Conservation (phyloP, 2,888 invertebrate genomes). For the Parapristionchus giblindavisi region DNA sequence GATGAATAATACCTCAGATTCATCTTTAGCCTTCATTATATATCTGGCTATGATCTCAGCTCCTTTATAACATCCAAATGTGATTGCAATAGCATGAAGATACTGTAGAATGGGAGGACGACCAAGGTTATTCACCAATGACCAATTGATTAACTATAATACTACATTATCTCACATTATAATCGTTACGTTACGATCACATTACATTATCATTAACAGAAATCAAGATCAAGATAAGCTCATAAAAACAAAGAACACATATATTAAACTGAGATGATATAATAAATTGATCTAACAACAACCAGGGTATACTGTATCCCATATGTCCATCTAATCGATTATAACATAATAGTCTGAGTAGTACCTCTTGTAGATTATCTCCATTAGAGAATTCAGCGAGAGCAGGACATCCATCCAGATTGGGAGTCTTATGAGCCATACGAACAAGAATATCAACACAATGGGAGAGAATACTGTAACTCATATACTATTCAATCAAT, state of each 20-base stretch:
- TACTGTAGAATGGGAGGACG: constrained; percentile 39
- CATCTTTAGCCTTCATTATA: constrained; percentile 33
- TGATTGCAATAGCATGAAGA: constrained; percentile 51
- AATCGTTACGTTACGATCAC: too few relatives aligned
- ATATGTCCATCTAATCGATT: neutral
- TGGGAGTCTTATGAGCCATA: neutral
- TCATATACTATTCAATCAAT: neutral
- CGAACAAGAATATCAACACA: constrained; percentile 18
- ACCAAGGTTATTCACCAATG: constrained; percentile 3
- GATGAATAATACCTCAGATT: constrained; percentile 8
- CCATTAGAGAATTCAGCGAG: constrained; percentile 4
- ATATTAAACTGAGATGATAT: too few relatives aligned
- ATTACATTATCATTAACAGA: too few relatives aligned
- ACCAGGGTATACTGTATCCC: too few relatives aligned
- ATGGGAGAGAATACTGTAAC: constrained; percentile 19
- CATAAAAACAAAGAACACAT: too few relatives aligned
- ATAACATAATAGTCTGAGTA: neutral
- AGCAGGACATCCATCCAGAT: neutral
- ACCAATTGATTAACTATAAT: constrained; percentile 26
- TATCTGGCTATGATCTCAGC: constrained; percentile 52
- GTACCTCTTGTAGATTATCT: constrained; percentile 20
- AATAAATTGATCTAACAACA: too few relatives aligned
- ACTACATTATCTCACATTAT: too few relatives aligned
- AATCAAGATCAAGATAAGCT: too few relatives aligned
- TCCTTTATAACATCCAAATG: constrained; percentile 46